A percentile compares a stretch with the other conserved stretches of the same genome.
phyloP scores from a whole-genome alignment of 1,140 invertebrate species.

The Rhagoletis pomonella region DNA sequence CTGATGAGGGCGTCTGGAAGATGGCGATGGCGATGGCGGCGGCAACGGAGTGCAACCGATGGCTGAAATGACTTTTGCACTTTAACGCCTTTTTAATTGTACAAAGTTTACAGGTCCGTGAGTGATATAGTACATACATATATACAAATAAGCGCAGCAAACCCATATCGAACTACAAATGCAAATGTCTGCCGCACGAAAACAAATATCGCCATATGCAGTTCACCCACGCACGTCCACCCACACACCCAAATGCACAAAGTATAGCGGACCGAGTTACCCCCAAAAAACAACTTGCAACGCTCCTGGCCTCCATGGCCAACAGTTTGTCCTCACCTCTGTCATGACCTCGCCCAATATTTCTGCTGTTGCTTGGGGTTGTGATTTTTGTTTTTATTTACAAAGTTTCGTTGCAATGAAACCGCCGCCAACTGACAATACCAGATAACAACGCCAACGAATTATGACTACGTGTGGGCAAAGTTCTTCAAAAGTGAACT shows the following conservation, averaged over 20 bases:
- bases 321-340: neutral
- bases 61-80: constrained; percentile 51
- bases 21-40: neutral
- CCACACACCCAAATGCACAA: neutral
- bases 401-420: neutral
- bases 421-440: neutral
- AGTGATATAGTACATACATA: neutral
- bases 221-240: neutral
- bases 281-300: neutral
- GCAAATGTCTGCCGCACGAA: constrained; percentile 19
- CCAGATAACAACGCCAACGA: constrained; percentile 40
- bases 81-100: constrained; percentile 53
- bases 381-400: neutral
- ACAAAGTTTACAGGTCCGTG: constrained; percentile 39
- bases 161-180: neutral
- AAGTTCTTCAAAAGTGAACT: neutral
- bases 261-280: neutral
- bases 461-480: neutral
- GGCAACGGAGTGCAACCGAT: neutral
- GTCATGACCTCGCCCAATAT: constrained; percentile 53
- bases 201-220: constrained; percentile 6
- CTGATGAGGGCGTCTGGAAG: neutral
- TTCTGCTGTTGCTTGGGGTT: neutral
- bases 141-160: constrained; percentile 17
- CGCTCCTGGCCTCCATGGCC: neutral